Conservation (phyloP, 1,140 invertebrate genomes). For the Metopolophium dirhodum region DNA sequence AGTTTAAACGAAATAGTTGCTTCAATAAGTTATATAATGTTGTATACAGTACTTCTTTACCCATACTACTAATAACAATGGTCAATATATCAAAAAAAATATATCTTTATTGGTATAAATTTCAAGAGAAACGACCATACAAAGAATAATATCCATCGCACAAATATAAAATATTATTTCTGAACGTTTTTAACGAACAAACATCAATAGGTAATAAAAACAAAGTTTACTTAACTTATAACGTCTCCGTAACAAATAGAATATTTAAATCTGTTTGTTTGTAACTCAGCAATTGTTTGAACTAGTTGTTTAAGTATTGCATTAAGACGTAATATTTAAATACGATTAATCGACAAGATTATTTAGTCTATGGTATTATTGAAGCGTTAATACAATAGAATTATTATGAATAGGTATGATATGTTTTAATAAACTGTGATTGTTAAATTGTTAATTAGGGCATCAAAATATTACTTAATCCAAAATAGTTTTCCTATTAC, state of each 20-base stretch:
- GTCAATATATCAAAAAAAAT: neutral
- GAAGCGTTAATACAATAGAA: conserved; percentile 39
- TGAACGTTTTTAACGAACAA: neutral
- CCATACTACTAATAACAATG: conserved; percentile 1
- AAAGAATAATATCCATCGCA: neutral
- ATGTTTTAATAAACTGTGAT: neutral
- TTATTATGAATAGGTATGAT: neutral
- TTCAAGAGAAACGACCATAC: neutral
- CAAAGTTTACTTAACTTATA: neutral
- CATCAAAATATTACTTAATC: conserved; percentile 23
- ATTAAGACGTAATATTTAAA: conserved; percentile 1
- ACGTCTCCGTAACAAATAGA: neutral
- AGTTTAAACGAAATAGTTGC: conserved; percentile 44
- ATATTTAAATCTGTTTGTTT: neutral
- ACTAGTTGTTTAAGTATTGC: neutral
- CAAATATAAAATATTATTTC: neutral
- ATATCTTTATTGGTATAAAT: neutral
- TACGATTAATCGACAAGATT: neutral
- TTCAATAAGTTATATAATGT: conserved; percentile 41
- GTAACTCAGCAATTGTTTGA: neutral
- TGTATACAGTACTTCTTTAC: neutral
- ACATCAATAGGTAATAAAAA: neutral
- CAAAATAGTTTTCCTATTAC: neutral
- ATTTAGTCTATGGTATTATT: neutral
- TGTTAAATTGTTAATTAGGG: conserved; percentile 1